Percentiles rank a stretch among this genome's conserved stretches.
Conservation (phyloP, 35 echinoderm and acorn worm genomes). For the Eucidaris tribuloides region DNA sequence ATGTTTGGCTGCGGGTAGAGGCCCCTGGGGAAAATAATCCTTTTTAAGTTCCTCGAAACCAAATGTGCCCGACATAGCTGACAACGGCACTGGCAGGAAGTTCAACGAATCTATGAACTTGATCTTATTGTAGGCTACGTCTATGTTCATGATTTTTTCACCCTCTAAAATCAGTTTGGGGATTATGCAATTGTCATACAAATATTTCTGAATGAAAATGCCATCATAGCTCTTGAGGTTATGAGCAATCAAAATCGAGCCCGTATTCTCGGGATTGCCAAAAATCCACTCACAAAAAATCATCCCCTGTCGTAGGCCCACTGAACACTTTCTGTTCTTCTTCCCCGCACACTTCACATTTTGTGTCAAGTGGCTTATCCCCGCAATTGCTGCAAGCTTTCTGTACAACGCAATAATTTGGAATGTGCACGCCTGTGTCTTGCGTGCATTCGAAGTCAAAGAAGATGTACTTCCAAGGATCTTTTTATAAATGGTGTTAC, state of each 20-base stretch:
- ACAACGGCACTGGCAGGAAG: background rate
- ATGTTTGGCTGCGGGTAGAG: background rate
- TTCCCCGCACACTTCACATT: constrained; percentile 20
- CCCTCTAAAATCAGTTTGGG: background rate
- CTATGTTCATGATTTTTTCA: background rate
- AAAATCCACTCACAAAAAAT: too few species aligned
- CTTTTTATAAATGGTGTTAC: background rate
- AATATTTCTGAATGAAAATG: background rate
- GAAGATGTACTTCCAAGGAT: constrained; percentile 10
- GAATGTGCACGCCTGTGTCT: background rate
- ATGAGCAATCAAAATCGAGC: background rate
- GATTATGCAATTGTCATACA: background rate
- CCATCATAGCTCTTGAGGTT: background rate
- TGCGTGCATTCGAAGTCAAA: constrained; percentile 51
- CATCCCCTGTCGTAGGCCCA: too few species aligned
- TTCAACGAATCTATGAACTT: background rate
- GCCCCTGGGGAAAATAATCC: background rate
- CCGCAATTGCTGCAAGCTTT: constrained; percentile 24
- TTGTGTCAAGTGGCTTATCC: background rate
- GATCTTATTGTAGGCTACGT: background rate
- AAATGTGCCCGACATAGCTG: background rate
- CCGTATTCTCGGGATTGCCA: too few species aligned
- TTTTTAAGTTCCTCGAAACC: background rate
- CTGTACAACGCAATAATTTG: constrained; percentile 36
- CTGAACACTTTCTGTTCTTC: too few species aligned